Conservation (phyloP, 2,888 invertebrate genomes). For the Drosophila mayaguana region DNA sequence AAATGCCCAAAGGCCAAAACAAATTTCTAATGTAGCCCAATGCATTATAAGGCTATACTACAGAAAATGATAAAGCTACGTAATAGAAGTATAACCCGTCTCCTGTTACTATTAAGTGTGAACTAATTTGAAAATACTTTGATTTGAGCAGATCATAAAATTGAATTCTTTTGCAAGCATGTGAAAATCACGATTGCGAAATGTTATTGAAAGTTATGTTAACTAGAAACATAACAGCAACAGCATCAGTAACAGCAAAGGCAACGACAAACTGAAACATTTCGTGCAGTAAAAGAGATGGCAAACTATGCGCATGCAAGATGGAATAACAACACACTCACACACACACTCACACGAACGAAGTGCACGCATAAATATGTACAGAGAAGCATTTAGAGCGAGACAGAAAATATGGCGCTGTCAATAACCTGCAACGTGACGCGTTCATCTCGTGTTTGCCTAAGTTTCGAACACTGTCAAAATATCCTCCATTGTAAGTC, state of each 20-base stretch:
- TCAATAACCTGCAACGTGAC: slow-evolving; percentile 22
- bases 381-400: slow-evolving; percentile 12
- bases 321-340: not conserved
- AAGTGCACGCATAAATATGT: not conserved
- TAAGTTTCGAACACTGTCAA: slow-evolving; percentile 62
- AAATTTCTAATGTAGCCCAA: not conserved
- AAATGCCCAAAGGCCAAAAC: too few relatives aligned
- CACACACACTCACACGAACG: not conserved
- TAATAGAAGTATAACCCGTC: too few relatives aligned
- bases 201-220: slow-evolving; percentile 3
- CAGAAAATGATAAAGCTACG: too few relatives aligned
- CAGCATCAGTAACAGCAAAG: not conserved
- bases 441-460: slow-evolving; percentile 11
- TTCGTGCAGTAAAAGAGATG: slow-evolving; percentile 10
- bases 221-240: not conserved
- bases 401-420: slow-evolving; percentile 6
- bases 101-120: too few relatives aligned
- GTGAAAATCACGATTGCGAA: not conserved
- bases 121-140: too few relatives aligned
- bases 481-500: slow-evolving; percentile 56
- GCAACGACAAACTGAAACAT: not conserved
- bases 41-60: too few relatives aligned
- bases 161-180: not conserved
- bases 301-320: slow-evolving; percentile 4
- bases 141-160: too few relatives aligned